Conservation (phyloP, 2,797 vertebrate species). For the Bovichtus variegatus region DNA sequence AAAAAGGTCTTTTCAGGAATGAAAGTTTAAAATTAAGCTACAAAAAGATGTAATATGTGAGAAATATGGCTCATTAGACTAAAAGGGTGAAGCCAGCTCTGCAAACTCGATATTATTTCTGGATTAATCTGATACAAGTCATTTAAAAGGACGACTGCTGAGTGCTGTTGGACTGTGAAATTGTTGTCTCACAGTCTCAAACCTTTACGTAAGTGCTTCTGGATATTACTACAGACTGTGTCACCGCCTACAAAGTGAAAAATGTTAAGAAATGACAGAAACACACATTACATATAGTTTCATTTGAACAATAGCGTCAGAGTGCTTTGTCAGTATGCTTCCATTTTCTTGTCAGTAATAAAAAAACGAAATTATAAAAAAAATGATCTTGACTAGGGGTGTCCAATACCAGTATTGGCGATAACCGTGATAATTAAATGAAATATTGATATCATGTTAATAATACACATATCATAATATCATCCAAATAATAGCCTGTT, state of each 20-base stretch:
- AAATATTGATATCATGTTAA: too few species aligned
- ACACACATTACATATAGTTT: constrained; percentile 5
- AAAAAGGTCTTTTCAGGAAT: constrained; percentile 22
- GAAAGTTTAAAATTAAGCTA: constrained; percentile 20
- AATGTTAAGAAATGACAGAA: constrained; percentile 19
- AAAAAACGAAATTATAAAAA: too few species aligned
- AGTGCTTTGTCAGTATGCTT: not conserved
- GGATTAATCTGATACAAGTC: constrained; percentile 50
- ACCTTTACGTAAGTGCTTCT: constrained; percentile 28
- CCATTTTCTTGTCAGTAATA: constrained; percentile 11
- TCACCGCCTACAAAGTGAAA: constrained; percentile 4
- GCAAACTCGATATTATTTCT: constrained; percentile 45
- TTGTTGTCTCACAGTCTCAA: constrained; percentile 33
- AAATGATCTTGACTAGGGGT: too few species aligned
- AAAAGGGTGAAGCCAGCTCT: constrained; percentile 36
- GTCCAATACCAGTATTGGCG: too few species aligned
- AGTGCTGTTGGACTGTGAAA: constrained; percentile 59
- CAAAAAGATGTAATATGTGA: constrained; percentile 19
- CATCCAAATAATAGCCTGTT: too few species aligned
- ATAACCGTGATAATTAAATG: too few species aligned
- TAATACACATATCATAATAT: too few species aligned
- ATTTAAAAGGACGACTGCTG: constrained; percentile 58
- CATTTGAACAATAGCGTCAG: constrained; percentile 17
- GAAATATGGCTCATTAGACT: constrained; percentile 44
- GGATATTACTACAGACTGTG: constrained; percentile 28